Evolutionary conservation across 1,140 invertebrate genomes (phyloP).

Genomic region (Drosophila ambigua): DNA sequence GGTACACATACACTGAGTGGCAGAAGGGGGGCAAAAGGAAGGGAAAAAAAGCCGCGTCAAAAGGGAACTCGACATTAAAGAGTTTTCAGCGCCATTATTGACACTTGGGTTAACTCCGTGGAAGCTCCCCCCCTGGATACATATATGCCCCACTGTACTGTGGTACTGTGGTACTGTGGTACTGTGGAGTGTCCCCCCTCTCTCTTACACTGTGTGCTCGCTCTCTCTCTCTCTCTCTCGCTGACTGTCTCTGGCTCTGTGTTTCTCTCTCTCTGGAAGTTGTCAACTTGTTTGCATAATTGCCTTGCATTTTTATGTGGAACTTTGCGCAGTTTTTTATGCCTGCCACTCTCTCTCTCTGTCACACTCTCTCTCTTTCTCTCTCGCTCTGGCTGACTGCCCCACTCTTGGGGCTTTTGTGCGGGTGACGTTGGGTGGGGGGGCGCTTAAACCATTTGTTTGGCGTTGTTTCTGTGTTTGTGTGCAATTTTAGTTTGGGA

Average conservation of each 20-base stretch:
- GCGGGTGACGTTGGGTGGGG: neutral
- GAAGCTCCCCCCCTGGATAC: neutral
- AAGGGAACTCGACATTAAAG: constrained; percentile 49
- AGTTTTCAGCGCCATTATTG: constrained; percentile 78
- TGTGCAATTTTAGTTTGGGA: constrained; percentile 83
- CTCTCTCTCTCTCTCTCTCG: too few species aligned
- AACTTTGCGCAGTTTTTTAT: constrained; percentile 65
- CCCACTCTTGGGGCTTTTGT: constrained; percentile 21
- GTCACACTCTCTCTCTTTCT: constrained; percentile 16
- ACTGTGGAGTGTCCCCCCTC: neutral
- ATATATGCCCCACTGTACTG: neutral
- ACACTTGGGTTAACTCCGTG: constrained; percentile 61
- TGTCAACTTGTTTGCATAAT: constrained; percentile 81
- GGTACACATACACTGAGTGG: neutral
- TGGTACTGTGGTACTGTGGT: too few species aligned
- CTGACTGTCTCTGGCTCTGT: neutral
- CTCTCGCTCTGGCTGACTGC: constrained; percentile 9
- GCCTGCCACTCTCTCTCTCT: constrained; percentile 31
- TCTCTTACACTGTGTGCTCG: neutral
- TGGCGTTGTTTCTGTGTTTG: constrained; percentile 56
- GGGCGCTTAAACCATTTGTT: constrained; percentile 33
- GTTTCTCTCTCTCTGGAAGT: constrained; percentile 53
- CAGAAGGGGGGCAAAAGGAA: neutral
- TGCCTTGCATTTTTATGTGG: constrained; percentile 71
- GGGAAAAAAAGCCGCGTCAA: neutral